Base-by-base conservation (phyloP, 64 coral and sea anemone genomes). In the Actinia equina region DNA sequence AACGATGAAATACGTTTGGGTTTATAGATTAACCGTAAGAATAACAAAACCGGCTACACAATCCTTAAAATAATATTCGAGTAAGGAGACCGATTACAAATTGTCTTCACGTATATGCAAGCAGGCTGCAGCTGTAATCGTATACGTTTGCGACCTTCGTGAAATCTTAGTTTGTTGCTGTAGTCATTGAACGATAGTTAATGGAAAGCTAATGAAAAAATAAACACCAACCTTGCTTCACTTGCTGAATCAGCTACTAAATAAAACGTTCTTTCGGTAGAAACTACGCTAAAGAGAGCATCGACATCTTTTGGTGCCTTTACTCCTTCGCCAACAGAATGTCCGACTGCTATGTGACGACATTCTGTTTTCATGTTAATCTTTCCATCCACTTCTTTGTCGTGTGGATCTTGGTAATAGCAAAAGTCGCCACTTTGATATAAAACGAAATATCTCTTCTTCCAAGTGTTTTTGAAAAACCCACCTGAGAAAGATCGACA, bases 381-480 rank as follows among this genome's bases (percentile, higher is more conserved):
- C 88, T 93, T 96, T 14, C 94, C 94, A 88, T 96, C 94, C 19
- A 85, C 86, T 82, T 96, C 94, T 84, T 90, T 96, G 78, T 96
- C 94, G 3, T 87, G 79, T 8, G 94, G 70, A 44, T 93, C 94
- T 89, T 96, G 94, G 42, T 93, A 93, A 90, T 96, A 96, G 85
- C 88, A 96, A 46, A 96, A 96, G 37, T 93, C 91, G 44, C 94
- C 94, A 93, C 92, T 90, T 90, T 93, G 81, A 59, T 93, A 96
- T 57, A 96, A 78, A 30, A 92, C 92, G 82, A 96, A 96, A 79
- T 96, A 96, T 60, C 94, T 87, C 44, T 86, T 93, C 86, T 97
- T 97, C 94, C 94, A 97, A 79, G 87, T 90, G 53, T 97, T 97
- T 84, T 97, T 97, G 64, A 97, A 97, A 65, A 97, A 97, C 16